Base-by-base conservation (phyloP, 2,888 invertebrate genomes). In the Nycteola revayana region DNA sequence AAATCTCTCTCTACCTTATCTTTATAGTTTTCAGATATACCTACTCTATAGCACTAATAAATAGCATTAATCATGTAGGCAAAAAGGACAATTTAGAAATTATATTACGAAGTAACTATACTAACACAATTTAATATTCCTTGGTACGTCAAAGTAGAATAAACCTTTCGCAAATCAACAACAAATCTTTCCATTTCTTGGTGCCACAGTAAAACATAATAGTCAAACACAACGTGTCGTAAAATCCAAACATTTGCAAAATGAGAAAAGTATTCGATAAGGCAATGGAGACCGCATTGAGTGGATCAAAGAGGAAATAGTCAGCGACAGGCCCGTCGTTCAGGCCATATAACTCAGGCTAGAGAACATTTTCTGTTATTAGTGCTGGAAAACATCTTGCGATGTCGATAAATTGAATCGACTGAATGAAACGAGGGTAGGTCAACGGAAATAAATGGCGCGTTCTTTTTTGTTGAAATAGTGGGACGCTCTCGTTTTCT, bases 261-360 rank as follows among this genome's bases (percentile, higher is more conserved):
- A 36, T 14, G 30, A 34, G 22, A 10, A 32, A 44, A 38, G 29
- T 37, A 44, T 40, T 47, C 35, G 25, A 40, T 53, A 42, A 43
- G 44, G 42, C 30, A 45, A 57, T 48, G 44, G 46, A 38, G 46
- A 32, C 36, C 34, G 10, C 31, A 35, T 28, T 10, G 28, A 53
- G 34, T 44, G 39, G 41, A 50, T 48, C 41, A 49, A 32, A 41
- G 32, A 54, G 53, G 58, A 57, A 61, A 63, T 49, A 42, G 49
- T 35, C 42, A 42, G 29, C 30, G 38, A 43, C 57, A 51, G 55
- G 52, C 58, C 44, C 58, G 53, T 61, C 55, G 55, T 51, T 55
- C 51, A 45, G 45, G 51, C 45, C 35, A 27, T 54, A 51, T 50
- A 59, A 59, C 56, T 58, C 53, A 57, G 45, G 36, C 38, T 28